Evolutionary conservation across 2,797 vertebrate species (phyloP), one percentile per base, ranked within the genome.

Genomic region (Eutrigla gurnardus): DNA sequence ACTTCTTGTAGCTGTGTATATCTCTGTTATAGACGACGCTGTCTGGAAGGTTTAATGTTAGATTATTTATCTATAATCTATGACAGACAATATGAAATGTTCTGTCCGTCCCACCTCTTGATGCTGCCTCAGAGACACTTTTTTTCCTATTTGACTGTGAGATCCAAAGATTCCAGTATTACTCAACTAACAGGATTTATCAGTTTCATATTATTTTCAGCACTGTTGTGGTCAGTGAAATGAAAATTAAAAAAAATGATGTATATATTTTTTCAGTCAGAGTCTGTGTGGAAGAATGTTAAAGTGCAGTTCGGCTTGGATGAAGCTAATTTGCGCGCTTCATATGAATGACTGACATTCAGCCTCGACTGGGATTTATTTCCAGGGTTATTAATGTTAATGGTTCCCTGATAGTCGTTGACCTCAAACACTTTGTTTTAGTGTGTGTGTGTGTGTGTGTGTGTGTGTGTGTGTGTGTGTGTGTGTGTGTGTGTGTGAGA

Each of bases 1-100:
- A 36, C 46, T 52, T 65, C 46, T 52, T 65, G 50, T 73, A 11
- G 74, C 43, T 68, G 7, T 77, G 1, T 78, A 43, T 77, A 57
- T 78, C 33, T 59, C 57, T 81, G 70, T 74, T 15, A 60, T 12
- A 65, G 8, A 25, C 17, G 15, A 58, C 18, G 15, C 47, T 53
- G 32, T 70, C 6, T 52, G 40, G 4, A 59, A 36, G 33, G 36
- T 69, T 60, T 60, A 18, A 47, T 0, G 8, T 25, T 39, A 7
- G 6, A 37, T 68, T 70, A 70, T 49, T 46, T 42, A 75, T 37
- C n/a, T 57, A 1, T 61, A n/a, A 39, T 54, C 15, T 39, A 36
- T 77, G 45, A 47, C 17, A 7, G 14, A 47, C 15, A 17, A 17
- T 47, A 47, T 47, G 7, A 18, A 49, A 49, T 49, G 47, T 53